Conservation (phyloP, 2,888 invertebrate species). For the Synergus umbraculus region DNA sequence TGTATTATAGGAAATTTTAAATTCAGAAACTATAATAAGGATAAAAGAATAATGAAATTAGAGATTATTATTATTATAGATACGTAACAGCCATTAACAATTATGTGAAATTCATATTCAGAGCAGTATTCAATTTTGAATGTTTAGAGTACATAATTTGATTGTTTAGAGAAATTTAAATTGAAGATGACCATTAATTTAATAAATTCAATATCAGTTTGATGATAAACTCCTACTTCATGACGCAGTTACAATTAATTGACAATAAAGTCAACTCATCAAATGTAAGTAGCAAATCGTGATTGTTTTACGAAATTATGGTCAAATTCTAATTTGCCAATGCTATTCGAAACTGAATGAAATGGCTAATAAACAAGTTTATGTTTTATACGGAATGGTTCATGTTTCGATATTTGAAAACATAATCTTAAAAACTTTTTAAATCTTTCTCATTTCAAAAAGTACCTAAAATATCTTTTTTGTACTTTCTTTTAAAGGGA, state of each 20-base stretch:
- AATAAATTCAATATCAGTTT: background rate
- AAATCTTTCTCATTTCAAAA: too few species aligned
- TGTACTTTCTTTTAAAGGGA: too few species aligned
- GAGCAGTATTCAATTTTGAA: background rate
- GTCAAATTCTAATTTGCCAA: too few species aligned
- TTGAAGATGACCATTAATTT: slow-evolving; percentile 1
- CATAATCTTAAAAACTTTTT: too few species aligned
- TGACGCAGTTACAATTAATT: background rate
- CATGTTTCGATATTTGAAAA: too few species aligned
- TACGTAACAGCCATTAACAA: background rate
- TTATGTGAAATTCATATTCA: background rate
- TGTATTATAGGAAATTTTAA: background rate
- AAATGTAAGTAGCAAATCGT: background rate
- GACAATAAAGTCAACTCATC: background rate
- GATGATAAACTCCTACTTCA: background rate
- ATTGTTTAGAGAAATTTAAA: background rate
- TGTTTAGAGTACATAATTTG: background rate
- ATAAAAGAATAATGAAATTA: background rate
- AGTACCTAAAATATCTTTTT: too few species aligned
- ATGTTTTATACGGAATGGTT: too few species aligned
- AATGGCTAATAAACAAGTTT: too few species aligned
- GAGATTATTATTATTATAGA: background rate
- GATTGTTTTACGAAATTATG: background rate
- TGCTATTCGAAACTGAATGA: too few species aligned
- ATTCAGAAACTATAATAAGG: background rate